Percentiles rank a stretch among this genome's conserved stretches.
Conservation (phyloP, 2,797 vertebrate genomes). For the Setipinna tenuifilis region DNA sequence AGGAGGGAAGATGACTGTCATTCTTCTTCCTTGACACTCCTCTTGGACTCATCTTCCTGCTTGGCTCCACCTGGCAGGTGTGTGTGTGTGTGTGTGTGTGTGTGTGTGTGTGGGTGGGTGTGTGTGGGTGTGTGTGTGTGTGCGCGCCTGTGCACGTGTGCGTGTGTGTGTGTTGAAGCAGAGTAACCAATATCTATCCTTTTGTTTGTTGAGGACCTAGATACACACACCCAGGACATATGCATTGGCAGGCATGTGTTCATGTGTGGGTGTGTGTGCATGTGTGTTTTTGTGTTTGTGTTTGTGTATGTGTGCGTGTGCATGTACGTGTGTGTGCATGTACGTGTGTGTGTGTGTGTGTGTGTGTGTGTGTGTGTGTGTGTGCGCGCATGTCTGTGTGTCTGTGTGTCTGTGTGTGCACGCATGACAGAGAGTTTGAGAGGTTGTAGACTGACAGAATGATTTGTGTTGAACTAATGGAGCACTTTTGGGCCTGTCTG, state of each 20-base stretch:
- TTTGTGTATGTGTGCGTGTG: background rate
- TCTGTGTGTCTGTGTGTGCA: background rate
- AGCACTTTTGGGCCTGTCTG: conserved; percentile 15
- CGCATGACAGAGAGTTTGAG: background rate
- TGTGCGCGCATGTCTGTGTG: too few species aligned
- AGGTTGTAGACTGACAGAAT: background rate
- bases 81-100: conserved; percentile 33
- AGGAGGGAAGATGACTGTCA: background rate
- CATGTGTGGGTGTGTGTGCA: background rate
- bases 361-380: too few species aligned
- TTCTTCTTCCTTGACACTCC: background rate
- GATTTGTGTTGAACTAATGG: conserved; percentile 24
- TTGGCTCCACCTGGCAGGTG: background rate
- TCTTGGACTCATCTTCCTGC: background rate
- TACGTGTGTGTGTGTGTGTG: too few species aligned
- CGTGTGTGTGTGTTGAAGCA: background rate
- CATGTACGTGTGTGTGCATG: too few species aligned
- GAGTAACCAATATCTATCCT: too few species aligned
- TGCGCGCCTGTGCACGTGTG: background rate
- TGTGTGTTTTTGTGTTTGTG: background rate
- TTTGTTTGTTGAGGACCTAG: too few species aligned
- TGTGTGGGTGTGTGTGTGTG: background rate
- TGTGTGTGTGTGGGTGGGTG: conserved; percentile 16
- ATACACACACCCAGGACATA: too few species aligned
- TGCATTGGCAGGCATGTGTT: background rate